These are phyloP conservation scores for Dryobates pubescens DNA, from an alignment of 2,797 vertebrate species.

Conservation along the genomic window DNA sequence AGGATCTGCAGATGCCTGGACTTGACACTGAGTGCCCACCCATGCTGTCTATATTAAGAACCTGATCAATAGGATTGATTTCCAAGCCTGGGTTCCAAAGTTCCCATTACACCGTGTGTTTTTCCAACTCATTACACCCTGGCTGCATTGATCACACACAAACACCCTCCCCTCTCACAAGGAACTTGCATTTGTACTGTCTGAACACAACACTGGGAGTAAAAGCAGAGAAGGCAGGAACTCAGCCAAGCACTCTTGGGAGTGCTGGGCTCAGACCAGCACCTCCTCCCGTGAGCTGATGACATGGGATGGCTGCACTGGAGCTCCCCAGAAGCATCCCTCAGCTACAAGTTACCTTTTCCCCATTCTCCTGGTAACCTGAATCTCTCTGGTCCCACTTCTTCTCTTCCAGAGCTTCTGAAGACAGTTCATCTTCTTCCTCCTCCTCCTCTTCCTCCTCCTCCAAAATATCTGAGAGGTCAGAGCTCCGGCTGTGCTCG, in stretches of 20 bases:
- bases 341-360: slow-evolving; percentile 62
- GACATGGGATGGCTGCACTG: slow-evolving; percentile 54
- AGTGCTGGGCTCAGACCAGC: neutral
- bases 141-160: neutral
- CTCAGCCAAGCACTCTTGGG: neutral
- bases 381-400: slow-evolving; percentile 48
- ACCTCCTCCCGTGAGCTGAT: slow-evolving; percentile 9
- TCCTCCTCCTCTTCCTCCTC: slow-evolving; percentile 94
- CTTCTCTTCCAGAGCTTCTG: slow-evolving; percentile 73
- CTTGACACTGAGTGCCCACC: neutral
- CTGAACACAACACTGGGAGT: neutral
- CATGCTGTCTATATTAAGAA: neutral
- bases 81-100: neutral
- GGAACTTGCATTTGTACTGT: neutral
- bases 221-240: neutral
- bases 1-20: neutral
- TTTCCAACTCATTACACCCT: slow-evolving; percentile 38
- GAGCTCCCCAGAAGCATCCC: neutral
- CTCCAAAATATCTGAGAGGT: slow-evolving; percentile 96
- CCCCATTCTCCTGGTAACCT: slow-evolving; percentile 73
- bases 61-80: neutral
- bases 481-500: slow-evolving; percentile 91
- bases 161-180: neutral
- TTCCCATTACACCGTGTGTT: neutral
- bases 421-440: slow-evolving; percentile 90